A percentile compares a stretch with the other conserved stretches of the same genome.
Evolutionary conservation across 2,113 vertebrate genomes (phyloP).

Genomic region (Syrmaticus mikado): DNA sequence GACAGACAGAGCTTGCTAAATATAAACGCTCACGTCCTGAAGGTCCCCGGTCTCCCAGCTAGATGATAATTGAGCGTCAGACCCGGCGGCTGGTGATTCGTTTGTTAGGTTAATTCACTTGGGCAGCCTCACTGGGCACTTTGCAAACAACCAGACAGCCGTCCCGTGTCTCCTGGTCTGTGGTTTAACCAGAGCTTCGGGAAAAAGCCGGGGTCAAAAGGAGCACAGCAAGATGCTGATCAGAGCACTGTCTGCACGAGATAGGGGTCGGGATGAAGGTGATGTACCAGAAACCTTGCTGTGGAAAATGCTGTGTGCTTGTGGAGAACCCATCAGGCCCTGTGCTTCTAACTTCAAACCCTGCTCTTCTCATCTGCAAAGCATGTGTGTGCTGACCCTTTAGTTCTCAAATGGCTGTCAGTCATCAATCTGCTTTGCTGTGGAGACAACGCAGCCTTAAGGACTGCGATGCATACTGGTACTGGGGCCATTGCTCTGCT

Average conservation of each 20-base stretch:
- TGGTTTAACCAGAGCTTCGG: not conserved
- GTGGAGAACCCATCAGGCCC: not conserved
- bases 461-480: rapidly evolving
- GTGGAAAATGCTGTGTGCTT: rapidly evolving
- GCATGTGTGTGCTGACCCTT: not conserved
- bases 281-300: not conserved
- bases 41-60: not conserved
- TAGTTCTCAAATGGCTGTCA: not conserved
- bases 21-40: not conserved
- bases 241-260: not conserved
- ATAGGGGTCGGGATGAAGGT: not conserved
- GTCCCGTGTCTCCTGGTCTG: not conserved
- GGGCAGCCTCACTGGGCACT: not conserved
- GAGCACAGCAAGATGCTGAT: not conserved
- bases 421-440: not conserved
- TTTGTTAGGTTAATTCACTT: not conserved
- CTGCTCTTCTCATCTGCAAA: not conserved
- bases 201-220: not conserved
- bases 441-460: not conserved
- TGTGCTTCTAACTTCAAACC: not conserved
- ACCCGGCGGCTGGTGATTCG: not conserved
- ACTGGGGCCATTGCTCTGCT: not conserved
- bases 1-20: not conserved
- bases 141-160: not conserved
- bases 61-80: not conserved